A percentile compares a stretch with the other conserved stretches of the same genome.
Evolutionary conservation across 1,140 invertebrate genomes (phyloP).

Genomic region (Megathymus violae): DNA sequence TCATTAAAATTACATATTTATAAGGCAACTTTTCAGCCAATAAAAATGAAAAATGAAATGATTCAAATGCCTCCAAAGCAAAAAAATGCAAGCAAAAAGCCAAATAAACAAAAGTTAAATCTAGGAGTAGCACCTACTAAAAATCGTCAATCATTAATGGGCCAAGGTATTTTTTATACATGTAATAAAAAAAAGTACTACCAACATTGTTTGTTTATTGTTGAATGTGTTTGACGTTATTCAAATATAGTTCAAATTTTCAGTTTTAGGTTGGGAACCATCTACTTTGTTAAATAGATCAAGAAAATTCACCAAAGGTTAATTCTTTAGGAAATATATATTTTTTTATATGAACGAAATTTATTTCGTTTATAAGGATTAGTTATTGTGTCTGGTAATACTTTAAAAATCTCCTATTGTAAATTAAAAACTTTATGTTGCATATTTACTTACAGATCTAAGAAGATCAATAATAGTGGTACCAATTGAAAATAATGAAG

Average conservation of each 20-base stretch:
- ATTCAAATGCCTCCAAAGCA: constrained; percentile 51
- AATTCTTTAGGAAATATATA: neutral
- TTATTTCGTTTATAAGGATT: too few relatives aligned
- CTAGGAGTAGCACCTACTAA: constrained; percentile 44
- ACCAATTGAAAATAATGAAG: constrained; percentile 49
- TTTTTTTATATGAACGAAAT: too few relatives aligned
- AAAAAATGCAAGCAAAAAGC: constrained; percentile 39
- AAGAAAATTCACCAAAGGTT: constrained; percentile 46
- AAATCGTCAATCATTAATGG: constrained; percentile 39
- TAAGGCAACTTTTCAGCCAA: constrained; percentile 42
- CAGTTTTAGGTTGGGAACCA: constrained; percentile 44
- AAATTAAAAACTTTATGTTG: neutral
- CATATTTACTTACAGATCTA: constrained; percentile 37
- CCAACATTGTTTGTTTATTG: too few relatives aligned
- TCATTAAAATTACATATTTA: neutral
- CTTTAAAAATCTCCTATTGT: too few relatives aligned
- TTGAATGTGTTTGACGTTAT: too few relatives aligned
- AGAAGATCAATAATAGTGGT: constrained; percentile 53
- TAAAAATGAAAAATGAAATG: constrained; percentile 49
- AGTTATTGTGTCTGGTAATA: too few relatives aligned
- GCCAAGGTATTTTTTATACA: constrained; percentile 48
- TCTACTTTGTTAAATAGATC: constrained; percentile 39
- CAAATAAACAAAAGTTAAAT: constrained; percentile 43
- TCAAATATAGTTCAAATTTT: constrained; percentile 15
- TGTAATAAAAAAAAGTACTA: constrained; percentile 1